Percentiles rank a stretch among this genome's conserved stretches.
Evolutionary conservation across 1,140 invertebrate genomes (phyloP).

Genomic region (Episyrphus balteatus): DNA sequence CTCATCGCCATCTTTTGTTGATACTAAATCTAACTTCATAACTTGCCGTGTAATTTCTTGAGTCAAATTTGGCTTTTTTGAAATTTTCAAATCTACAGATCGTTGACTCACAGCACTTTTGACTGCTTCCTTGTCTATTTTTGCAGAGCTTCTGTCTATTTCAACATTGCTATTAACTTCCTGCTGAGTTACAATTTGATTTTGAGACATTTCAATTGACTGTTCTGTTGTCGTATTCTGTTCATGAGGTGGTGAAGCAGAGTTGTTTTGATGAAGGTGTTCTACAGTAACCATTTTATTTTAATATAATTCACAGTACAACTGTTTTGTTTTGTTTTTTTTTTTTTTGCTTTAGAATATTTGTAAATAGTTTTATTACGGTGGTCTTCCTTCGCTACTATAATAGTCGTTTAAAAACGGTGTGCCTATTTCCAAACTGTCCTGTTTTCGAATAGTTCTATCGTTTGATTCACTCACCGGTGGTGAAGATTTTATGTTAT

Average conservation of each 20-base stretch:
- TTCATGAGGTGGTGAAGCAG: conserved; percentile 7
- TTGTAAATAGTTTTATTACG: conserved; percentile 8
- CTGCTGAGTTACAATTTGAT: neutral
- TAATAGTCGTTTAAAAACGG: conserved; percentile 7
- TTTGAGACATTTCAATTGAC: neutral
- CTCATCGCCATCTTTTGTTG: conserved; percentile 27
- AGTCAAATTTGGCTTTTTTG: conserved; percentile 39
- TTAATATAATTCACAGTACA: neutral
- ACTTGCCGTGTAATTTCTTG: conserved; percentile 52
- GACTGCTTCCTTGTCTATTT: conserved; percentile 5
- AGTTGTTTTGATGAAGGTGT: conserved; percentile 12
- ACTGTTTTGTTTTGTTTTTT: neutral
- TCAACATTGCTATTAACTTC: no score
- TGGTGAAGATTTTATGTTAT: neutral
- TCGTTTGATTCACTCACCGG: no score
- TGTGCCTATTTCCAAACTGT: conserved; percentile 5
- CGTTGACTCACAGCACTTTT: conserved; percentile 46
- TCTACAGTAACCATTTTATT: conserved; percentile 11
- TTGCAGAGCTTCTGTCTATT: neutral
- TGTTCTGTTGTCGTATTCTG: conserved; percentile 11
- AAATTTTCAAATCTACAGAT: conserved; percentile 41
- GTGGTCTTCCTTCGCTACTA: conserved; percentile 22
- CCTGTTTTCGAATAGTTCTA: no score
- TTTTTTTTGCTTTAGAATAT: conserved; percentile 2
- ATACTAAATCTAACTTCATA: conserved; percentile 45